phyloP scores from a whole-genome alignment of 2,797 vertebrate genomes.

The Pelochelys cantorii region DNA sequence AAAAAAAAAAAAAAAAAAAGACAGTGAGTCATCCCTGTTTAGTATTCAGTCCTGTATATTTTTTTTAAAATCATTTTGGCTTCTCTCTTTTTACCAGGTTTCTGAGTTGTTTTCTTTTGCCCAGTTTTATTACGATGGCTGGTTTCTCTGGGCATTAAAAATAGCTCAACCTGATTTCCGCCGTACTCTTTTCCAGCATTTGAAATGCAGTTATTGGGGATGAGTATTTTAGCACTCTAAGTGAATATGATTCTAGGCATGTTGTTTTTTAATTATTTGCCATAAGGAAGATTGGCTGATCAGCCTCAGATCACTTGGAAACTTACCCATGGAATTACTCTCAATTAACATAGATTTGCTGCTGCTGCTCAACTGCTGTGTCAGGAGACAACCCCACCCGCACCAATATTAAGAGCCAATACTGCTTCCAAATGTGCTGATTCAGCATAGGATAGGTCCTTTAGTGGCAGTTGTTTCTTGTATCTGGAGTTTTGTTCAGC shows the following conservation, averaged over 20 bases:
- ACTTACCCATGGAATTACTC: background rate
- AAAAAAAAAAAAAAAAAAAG: background rate
- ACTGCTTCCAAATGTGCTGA: background rate
- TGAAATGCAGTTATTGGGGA: background rate
- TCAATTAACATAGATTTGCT: background rate
- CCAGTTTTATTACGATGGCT: background rate
- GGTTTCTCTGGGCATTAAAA: background rate
- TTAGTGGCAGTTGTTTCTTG: conserved; percentile 12
- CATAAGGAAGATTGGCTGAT: background rate
- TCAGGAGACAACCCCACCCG: conserved; percentile 9
- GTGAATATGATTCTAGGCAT: background rate
- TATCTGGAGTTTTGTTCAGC: conserved; percentile 9
- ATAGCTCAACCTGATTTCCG: background rate
- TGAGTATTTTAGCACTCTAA: background rate
- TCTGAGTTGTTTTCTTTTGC: background rate
- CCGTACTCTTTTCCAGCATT: background rate
- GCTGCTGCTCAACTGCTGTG: background rate
- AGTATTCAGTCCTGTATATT: background rate
- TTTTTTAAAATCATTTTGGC: background rate
- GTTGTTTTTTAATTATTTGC: background rate
- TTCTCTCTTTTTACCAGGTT: background rate
- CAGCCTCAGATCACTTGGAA: background rate
- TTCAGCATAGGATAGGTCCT: conserved; percentile 14
- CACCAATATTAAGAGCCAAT: background rate
- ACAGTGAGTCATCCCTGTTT: background rate